phyloP scores from a whole-genome alignment of 2,888 invertebrate genomes.

The Amblyjoppa proteus region DNA sequence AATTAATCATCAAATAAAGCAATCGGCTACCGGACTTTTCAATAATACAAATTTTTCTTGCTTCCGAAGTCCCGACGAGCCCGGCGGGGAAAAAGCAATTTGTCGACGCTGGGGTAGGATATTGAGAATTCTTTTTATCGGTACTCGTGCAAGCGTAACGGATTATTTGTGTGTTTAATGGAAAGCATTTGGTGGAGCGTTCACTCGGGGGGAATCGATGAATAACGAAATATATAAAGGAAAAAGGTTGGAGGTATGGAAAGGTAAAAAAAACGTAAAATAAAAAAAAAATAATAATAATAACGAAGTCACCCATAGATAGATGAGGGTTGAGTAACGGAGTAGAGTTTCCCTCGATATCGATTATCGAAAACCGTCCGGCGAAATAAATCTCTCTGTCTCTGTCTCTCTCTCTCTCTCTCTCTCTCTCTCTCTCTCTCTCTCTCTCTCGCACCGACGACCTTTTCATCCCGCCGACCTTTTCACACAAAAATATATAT shows the following conservation, averaged over 20 bases:
- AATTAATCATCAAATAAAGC: constrained; percentile 36
- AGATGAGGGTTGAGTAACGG: not conserved
- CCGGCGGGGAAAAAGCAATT: constrained; percentile 36
- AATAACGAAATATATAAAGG: constrained; percentile 54
- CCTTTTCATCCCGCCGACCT: constrained; percentile 19
- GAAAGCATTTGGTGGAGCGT: constrained; percentile 51
- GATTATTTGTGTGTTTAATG: constrained; percentile 60
- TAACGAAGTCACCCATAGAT: constrained; percentile 32
- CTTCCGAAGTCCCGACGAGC: constrained; percentile 1
- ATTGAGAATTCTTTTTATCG: constrained; percentile 50
- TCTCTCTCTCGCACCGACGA: not conserved
- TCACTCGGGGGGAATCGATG: constrained; percentile 37
- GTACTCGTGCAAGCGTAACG: constrained; percentile 19
- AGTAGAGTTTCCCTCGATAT: constrained; percentile 43
- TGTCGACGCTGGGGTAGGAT: constrained; percentile 35
- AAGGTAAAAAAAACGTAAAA: not conserved
- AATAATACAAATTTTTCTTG: constrained; percentile 28
- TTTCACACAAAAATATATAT: constrained; percentile 37
- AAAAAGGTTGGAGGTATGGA: not conserved
- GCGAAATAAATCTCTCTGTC: constrained; percentile 45
- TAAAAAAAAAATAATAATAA: constrained; percentile 20
- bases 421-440: not conserved
- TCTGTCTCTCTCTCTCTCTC: constrained; percentile 2
- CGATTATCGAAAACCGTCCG: constrained; percentile 55
- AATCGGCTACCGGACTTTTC: constrained; percentile 14